Conservation (phyloP, 2,888 invertebrate genomes). For the Parnassius orleans region DNA sequence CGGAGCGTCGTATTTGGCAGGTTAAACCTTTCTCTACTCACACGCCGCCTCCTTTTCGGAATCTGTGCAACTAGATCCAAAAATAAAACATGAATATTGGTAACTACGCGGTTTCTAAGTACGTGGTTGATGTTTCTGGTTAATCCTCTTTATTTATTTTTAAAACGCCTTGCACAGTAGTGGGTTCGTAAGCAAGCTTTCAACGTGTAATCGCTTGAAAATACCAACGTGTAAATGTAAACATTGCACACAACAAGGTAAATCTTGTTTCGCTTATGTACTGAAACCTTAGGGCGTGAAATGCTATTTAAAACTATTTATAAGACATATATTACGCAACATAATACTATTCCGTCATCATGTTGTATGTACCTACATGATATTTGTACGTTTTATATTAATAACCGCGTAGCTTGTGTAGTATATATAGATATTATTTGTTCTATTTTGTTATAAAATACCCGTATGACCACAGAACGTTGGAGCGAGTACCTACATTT, state of each 20-base stretch:
- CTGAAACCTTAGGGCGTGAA: constrained; percentile 26
- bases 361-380: not conserved
- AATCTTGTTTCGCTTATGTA: constrained; percentile 22
- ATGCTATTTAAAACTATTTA: constrained; percentile 19
- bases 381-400: too few relatives aligned
- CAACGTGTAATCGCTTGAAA: constrained; percentile 24
- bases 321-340: constrained; percentile 15
- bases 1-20: too few relatives aligned
- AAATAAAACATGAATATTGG: too few relatives aligned
- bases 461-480: too few relatives aligned
- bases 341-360: constrained; percentile 10
- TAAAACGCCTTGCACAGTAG: constrained; percentile 19
- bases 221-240: constrained; percentile 25
- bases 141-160: constrained; percentile 22
- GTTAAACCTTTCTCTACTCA: too few relatives aligned
- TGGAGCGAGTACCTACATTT: too few relatives aligned
- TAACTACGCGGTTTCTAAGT: constrained; percentile 2
- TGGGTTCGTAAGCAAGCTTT: constrained; percentile 21
- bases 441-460: too few relatives aligned
- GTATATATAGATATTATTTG: too few relatives aligned
- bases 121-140: not conserved
- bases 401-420: too few relatives aligned
- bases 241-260: constrained; percentile 24
- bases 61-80: too few relatives aligned
- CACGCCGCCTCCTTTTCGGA: too few relatives aligned